These are phyloP conservation scores for Drosophila nigrodunni DNA, from an alignment of 1,140 invertebrate species.

Conservation along the genomic window DNA sequence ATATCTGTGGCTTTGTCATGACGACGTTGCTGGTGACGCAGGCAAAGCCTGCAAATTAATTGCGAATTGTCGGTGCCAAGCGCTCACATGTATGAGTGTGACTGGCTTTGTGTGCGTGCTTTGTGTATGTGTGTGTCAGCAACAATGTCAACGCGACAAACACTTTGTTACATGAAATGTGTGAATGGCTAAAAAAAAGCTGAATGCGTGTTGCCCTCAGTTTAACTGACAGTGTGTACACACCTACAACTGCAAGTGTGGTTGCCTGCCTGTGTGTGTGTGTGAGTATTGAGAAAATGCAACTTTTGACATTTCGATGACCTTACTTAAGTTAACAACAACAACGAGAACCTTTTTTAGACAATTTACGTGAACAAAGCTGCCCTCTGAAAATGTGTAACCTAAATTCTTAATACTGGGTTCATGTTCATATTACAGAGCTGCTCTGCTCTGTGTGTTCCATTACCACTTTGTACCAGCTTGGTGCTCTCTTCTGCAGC, in stretches of 20 bases:
- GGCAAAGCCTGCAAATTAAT: constrained; percentile 62
- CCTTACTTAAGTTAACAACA: constrained; percentile 76
- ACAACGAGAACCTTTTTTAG: constrained; percentile 48
- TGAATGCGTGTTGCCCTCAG: constrained; percentile 52
- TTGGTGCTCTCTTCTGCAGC: constrained; percentile 6
- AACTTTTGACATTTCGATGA: constrained; percentile 85
- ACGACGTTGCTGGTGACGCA: constrained; percentile 39
- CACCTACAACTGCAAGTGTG: background rate
- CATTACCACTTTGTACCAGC: constrained; percentile 47
- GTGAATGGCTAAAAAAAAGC: constrained; percentile 35
- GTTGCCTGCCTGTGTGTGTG: constrained; percentile 24
- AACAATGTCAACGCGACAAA: constrained; percentile 64
- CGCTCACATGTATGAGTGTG: background rate
- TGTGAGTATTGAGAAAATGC: constrained; percentile 66
- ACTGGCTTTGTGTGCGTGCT: constrained; percentile 5
- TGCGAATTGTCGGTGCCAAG: constrained; percentile 43
- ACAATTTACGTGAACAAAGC: constrained; percentile 49
- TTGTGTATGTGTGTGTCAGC: constrained; percentile 20
- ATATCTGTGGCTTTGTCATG: constrained; percentile 35
- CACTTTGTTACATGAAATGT: constrained; percentile 41
- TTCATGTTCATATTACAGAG: constrained; percentile 38
- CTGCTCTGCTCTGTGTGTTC: constrained; percentile 24
- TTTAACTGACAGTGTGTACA: constrained; percentile 23
- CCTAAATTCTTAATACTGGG: constrained; percentile 72
- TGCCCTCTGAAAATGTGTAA: constrained; percentile 56